Base-by-base conservation (phyloP, 2,113 vertebrate genomes). In the Zosterops hypoxanthus region DNA sequence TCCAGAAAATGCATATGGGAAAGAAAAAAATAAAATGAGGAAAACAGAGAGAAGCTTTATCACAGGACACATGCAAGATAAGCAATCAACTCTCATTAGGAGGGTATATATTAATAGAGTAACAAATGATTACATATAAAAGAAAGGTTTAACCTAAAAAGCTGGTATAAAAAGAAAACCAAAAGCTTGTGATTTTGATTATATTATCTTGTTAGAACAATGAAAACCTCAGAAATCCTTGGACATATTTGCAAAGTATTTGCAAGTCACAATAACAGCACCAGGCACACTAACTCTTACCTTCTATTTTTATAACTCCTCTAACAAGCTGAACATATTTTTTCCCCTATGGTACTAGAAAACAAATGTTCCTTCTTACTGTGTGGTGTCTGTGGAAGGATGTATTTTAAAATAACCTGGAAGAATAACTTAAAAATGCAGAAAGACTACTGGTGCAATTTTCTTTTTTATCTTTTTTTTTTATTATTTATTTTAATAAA, bases 221-320 rank as follows among this genome's bases (percentile, higher is more conserved):
- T 28, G 82, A 86, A 81, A 42, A 6, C 2, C 14, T 53, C 33
- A 86, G 26, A 78, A 22, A 70, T 39, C n/a, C 18, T 71, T 57
- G 44, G 73, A 76, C 10, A 34, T 44, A 94, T 87, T 81, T 70
- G 34, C 29, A 75, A 64, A 68, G 26, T 59, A 81, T 78, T 64
- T 91, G 21, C 12, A 72, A 57, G 33, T 61, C 66, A 79, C 63
- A 85, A 3, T 50, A 85, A 87, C 26, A 84, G 23, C 49, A 8
- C 8, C 34, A 73, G 71, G 50, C 68, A 64, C n/a, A 69, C 36
- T 46, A 87, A 89, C 21, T 86, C 76, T 44, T 3, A 0, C 47
- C 42, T 86, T 81, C 91, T 86, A 88, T 90, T 93, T 94, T 94
- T 84, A 34, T 73, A 86, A 50, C 55, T 77, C 65, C 21, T 82